These are phyloP conservation scores for Ceratina calcarata DNA, from an alignment of 1,140 invertebrate genomes.

Conservation along the genomic window DNA sequence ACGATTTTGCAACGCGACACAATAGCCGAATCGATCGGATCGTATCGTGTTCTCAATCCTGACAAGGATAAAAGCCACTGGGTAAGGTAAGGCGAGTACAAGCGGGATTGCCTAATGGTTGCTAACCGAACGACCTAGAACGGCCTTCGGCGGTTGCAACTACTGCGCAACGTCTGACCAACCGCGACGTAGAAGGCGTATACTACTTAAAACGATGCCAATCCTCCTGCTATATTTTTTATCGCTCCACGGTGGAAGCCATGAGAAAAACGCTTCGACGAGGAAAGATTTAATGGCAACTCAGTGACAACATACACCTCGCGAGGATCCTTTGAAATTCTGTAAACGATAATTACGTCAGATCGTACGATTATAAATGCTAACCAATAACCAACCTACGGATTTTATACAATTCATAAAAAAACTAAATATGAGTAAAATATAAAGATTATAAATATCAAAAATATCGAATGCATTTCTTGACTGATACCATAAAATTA, in stretches of 20 bases:
- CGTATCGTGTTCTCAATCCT: slow-evolving; percentile 39
- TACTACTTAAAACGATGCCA: slow-evolving; percentile 59
- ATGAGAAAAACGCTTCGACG: slow-evolving; percentile 17
- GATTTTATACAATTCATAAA: too few relatives aligned
- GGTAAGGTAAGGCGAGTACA: slow-evolving; percentile 59
- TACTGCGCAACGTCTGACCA: slow-evolving; percentile 61
- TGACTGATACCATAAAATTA: too few relatives aligned
- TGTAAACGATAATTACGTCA: too few relatives aligned
- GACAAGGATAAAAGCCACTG: slow-evolving; percentile 57
- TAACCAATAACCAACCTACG: too few relatives aligned
- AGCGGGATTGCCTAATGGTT: slow-evolving; percentile 60
- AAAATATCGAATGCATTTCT: too few relatives aligned
- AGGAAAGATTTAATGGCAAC: slow-evolving; percentile 8
- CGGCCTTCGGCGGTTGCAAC: slow-evolving; percentile 63
- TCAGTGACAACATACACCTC: background rate
- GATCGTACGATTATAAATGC: too few relatives aligned
- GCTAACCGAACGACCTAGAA: slow-evolving; percentile 68
- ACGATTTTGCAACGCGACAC: background rate
- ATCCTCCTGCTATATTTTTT: slow-evolving; percentile 37
- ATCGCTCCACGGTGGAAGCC: slow-evolving; percentile 14
- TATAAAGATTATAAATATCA: too few relatives aligned
- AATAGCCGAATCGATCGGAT: slow-evolving; percentile 20
- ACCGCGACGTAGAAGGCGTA: slow-evolving; percentile 58
- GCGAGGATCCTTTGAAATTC: background rate
- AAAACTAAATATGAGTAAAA: too few relatives aligned